These are phyloP conservation scores for Adrianichthys oophorus DNA, from an alignment of 2,797 vertebrate species.

Conservation along the genomic window DNA sequence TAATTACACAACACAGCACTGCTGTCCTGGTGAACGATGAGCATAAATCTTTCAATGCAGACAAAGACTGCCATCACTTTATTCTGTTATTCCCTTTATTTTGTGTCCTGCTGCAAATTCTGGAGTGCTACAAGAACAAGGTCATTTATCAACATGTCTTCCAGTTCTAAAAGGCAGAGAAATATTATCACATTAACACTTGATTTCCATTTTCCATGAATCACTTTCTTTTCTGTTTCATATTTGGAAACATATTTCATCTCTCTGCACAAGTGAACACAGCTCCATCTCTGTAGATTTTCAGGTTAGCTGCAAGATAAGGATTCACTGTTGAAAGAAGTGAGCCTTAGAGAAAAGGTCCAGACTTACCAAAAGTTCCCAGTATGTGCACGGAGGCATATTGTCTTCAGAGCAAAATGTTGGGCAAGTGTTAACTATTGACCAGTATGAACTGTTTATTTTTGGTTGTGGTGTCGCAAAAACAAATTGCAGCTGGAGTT, in stretches of 20 bases:
- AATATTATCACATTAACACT: conserved; percentile 75
- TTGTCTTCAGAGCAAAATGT: too few relatives aligned
- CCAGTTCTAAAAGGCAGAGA: conserved; percentile 61
- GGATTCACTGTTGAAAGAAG: conserved; percentile 54
- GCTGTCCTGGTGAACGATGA: conserved; percentile 42
- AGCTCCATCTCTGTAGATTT: conserved; percentile 40
- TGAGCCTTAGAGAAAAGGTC: conserved; percentile 42
- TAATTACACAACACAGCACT: conserved; percentile 51
- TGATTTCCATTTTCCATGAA: conserved; percentile 75
- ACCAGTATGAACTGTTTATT: too few relatives aligned
- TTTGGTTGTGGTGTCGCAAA: too few relatives aligned
- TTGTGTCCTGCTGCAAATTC: conserved; percentile 39
- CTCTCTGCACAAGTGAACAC: conserved; percentile 43
- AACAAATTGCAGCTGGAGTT: too few relatives aligned
- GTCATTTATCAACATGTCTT: conserved; percentile 46
- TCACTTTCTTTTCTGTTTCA: conserved; percentile 67
- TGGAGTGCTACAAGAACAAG: conserved; percentile 40
- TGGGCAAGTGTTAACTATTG: too few relatives aligned
- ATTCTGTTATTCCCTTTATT: conserved; percentile 34
- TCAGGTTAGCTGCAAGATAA: conserved; percentile 44
- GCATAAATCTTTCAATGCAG: conserved; percentile 47
- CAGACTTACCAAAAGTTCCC: conserved; percentile 29
- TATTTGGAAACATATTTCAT: conserved; percentile 64
- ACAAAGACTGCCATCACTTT: conserved; percentile 45
- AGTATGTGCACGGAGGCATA: too few relatives aligned